Evolutionary conservation across 2,113 vertebrate species (phyloP), one percentile per base, ranked within the genome.

Genomic region (Puma concolor): DNA sequence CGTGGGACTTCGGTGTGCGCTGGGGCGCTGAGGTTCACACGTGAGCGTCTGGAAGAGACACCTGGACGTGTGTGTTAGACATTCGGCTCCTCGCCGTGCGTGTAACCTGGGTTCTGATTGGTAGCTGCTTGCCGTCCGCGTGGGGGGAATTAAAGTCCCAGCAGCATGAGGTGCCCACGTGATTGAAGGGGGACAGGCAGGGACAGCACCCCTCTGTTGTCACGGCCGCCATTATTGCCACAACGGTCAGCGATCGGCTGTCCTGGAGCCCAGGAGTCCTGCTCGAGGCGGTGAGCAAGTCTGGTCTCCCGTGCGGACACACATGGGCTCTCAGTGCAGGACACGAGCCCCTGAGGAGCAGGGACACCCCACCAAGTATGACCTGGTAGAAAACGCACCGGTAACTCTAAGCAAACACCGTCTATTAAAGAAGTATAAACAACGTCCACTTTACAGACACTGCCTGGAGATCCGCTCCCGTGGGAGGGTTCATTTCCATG

Each of bases 101-200:
- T 19, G 72, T 21, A 17, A 1, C 23, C 31, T 44, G 11, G 44
- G 41, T 8, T 38, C 57, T 41, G 29, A 88, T 5, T 4, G 12
- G 48, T 13, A 2, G 1, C 71, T 10, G 4, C 27, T 29, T 19
- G 8, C 57, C 5, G 3, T 44, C 57, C 91, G 27, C 9, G 8
- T 23, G 79, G 41, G 44, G 7, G 29, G 41, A n/a, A 36, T 36
- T 4, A 17, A 27, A 36, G 67, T 31, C 19, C 41, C 82, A 14
- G 8, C 5, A 16, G 6, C 19, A 7, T 0, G 4, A 0, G 4
- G 60, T 29, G 69, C 44, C 12, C 0, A 10, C 1, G 0, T 4
- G 12, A 19, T 7, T 21, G 36, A 31, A 44, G 29, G 19, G 16
- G 29, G 44, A 29, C 25, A 7, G 74, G 29, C 6, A 16, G 74